Evolutionary conservation across 2,113 vertebrate species (phyloP), one percentile per base, ranked within the genome.

Genomic region (Xenopus laevis): DNA sequence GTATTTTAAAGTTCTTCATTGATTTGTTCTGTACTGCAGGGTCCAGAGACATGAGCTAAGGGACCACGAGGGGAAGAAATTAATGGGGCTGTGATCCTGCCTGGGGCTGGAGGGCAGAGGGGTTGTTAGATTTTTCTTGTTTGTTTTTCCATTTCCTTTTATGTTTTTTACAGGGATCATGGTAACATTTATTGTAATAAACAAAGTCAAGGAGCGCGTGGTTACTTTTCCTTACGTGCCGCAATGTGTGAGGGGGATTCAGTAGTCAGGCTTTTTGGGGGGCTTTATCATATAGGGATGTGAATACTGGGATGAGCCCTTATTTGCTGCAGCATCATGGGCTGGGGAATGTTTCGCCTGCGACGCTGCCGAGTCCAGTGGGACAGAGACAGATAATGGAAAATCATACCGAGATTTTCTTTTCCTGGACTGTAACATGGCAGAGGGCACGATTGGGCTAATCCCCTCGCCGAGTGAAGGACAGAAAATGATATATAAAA

Each of bases 101-200:
- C 33, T 40, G 5, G 46, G 46, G n/a, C 13, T 4, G 10, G 67
- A 20, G 53, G 16, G 45, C 47, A 45, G 27, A 47, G 16, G 21
- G 62, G 15, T 40, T 40, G 20, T 58, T 74, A 58, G 64, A 59
- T 16, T 46, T 21, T 60, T 74, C 4, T 27, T 27, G 1, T 74
- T 67, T 74, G 47, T 9, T 59, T 65, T 57, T 57, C 65, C 64
- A 21, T 63, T 59, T 18, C 66, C 33, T 40, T 40, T 40, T 40
- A 40, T 40, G 33, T 60, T 66, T 65, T 72, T 57, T 13, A 57
- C 62, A 13, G 46, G 45, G 61, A 68, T 68, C 64, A 59, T 68
- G 71, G 58, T 40, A 8, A 21, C 72, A 74, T 74, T 68, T 68
- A 74, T 61, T 63, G 27, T 62, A 75, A 75, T 75, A 75, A 75